Evolutionary conservation across 2,888 invertebrate genomes (phyloP).

Genomic region (Portevinia maculata): DNA sequence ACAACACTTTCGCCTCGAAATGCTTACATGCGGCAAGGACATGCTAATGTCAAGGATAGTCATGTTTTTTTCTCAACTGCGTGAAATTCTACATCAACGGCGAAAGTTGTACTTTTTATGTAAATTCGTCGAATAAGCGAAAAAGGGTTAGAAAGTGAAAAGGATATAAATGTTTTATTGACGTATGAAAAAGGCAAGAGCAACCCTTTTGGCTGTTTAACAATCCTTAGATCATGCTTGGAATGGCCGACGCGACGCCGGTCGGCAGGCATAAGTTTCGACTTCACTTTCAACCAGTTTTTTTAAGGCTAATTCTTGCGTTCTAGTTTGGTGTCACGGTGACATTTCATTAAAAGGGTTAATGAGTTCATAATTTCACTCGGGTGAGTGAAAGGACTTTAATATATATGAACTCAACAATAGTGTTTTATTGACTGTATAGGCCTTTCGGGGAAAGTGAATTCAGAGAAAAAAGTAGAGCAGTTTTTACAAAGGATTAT

Average conservation of each 20-base stretch:
- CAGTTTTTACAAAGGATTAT: slow-evolving; percentile 65
- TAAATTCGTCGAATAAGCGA: slow-evolving; percentile 30
- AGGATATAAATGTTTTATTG: slow-evolving; percentile 61
- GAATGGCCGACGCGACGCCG: slow-evolving; percentile 8
- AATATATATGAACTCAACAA: slow-evolving; percentile 35
- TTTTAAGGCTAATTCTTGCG: slow-evolving; percentile 28
- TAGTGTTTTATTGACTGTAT: neutral
- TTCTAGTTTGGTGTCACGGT: slow-evolving; percentile 60
- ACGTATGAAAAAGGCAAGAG: slow-evolving; percentile 55
- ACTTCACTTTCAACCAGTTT: slow-evolving; percentile 61
- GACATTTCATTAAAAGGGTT: slow-evolving; percentile 72
- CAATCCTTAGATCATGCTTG: slow-evolving; percentile 14
- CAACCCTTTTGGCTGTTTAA: neutral
- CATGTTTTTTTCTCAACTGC: neutral
- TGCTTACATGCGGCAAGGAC: slow-evolving; percentile 45
- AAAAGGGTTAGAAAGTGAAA: slow-evolving; percentile 72
- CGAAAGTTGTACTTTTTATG: slow-evolving; percentile 57
- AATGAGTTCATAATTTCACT: slow-evolving; percentile 66
- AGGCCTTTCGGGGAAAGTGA: slow-evolving; percentile 55
- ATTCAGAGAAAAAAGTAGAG: slow-evolving; percentile 59
- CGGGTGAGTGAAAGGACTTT: slow-evolving; percentile 33
- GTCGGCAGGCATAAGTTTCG: slow-evolving; percentile 9
- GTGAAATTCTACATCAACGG: slow-evolving; percentile 22
- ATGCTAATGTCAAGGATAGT: slow-evolving; percentile 43
- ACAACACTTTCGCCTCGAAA: slow-evolving; percentile 58